Percentiles rank a stretch among this genome's conserved stretches.
Evolutionary conservation across 1,140 invertebrate species (phyloP).

Genomic region (Olivierus martensii): DNA sequence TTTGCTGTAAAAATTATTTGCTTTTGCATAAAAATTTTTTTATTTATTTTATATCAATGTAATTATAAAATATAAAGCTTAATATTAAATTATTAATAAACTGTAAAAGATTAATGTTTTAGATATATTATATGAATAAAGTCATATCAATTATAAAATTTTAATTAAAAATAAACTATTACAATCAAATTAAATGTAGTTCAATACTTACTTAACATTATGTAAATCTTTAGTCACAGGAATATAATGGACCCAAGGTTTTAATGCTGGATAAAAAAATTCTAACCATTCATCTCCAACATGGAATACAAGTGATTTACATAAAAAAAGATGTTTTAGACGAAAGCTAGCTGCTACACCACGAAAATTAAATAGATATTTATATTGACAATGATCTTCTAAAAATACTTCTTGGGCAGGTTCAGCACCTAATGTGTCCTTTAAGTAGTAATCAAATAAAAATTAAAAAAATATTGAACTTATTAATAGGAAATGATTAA

Average conservation of each 20-base stretch:
- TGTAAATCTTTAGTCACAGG: constrained; percentile 54
- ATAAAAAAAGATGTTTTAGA: constrained; percentile 91
- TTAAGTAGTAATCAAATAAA: constrained; percentile 23
- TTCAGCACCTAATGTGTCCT: constrained; percentile 69
- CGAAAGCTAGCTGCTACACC: constrained; percentile 94
- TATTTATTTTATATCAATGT: too few relatives aligned
- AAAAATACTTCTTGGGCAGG: constrained; percentile 77
- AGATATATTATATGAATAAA: too few relatives aligned
- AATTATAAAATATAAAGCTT: too few relatives aligned
- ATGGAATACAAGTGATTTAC: constrained; percentile 88
- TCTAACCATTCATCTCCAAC: constrained; percentile 89
- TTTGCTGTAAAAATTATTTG: too few relatives aligned
- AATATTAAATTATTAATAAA: too few relatives aligned
- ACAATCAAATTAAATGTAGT: too few relatives aligned
- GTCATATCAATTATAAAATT: too few relatives aligned
- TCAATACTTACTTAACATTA: constrained; percentile 42
- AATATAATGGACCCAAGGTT: constrained; percentile 93
- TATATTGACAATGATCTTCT: constrained; percentile 71
- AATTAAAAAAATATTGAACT: constrained; percentile 9
- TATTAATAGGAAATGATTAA: too few relatives aligned
- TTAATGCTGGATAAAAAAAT: constrained; percentile 84
- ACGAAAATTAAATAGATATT: constrained; percentile 87
- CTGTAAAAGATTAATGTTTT: too few relatives aligned
- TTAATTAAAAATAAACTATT: too few relatives aligned
- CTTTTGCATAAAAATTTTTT: too few relatives aligned